Base-by-base conservation (phyloP, 2,888 invertebrate genomes). In the Diarsia brunnea region DNA sequence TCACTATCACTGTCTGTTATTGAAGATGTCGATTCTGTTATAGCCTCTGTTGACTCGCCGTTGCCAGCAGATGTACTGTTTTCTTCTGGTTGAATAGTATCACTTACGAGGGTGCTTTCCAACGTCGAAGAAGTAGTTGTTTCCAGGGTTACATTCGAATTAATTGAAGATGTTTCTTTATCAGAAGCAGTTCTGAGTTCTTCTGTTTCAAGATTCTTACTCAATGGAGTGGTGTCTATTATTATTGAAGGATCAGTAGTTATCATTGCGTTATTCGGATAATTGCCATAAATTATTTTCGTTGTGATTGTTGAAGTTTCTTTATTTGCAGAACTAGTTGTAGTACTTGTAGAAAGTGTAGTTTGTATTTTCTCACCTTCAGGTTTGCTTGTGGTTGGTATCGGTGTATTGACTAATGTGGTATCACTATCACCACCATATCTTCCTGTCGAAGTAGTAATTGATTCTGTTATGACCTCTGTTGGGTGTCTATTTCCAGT, bases 231-330 rank as follows among this genome's bases (percentile, higher is more conserved):
- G 4, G 8, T 47, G 21, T 53, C 47, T 45, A 38, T 27, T 19
- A 38, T 47, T 76, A 31, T 31, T 67, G 14, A 38, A 21, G 24
- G 31, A 51, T 21, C 21, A 51, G 12, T 65, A 49, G 43, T 31
- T 51, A 51, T 45, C 51, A 51, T 61, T 16, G 60, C 31, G 21
- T 10, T 16, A 19, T 75, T 75, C 16, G 60, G 16, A 67, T 53
- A 21, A 53, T 38, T 31, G 10, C 10, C 19, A 31, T 31, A 1
- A n/a, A 51, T n/a, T 5, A 55, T 43, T 53, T 31, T 19, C 19
- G 60, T 11, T 60, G 19, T 19, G 7, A 60, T 31, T 58, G 4
- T 38, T n/a, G 38, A 2, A 11, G 5, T 38, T 38, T 67, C n/a
- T 5, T n/a, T n/a, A 43, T 21, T 27, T 11, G 4, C 24, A 43